Evolutionary conservation across 2,113 vertebrate species (phyloP).

Genomic region (Otocyon megalotis): DNA sequence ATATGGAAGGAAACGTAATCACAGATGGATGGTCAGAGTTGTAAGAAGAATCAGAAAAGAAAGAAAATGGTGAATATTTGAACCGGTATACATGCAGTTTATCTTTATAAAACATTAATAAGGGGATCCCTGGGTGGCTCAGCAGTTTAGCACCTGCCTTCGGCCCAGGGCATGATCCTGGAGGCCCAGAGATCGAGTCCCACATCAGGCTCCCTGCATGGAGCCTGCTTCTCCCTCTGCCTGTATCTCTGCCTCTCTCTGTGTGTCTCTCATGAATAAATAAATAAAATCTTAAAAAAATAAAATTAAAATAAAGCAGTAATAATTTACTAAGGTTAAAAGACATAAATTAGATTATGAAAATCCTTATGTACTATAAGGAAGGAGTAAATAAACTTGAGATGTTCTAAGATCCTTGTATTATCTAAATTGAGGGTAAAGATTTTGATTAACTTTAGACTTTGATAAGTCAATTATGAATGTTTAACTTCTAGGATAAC

Average conservation of each 20-base stretch:
- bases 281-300: too few species aligned
- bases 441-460: not conserved
- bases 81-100: not conserved
- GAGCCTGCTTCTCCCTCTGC: too few species aligned
- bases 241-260: too few species aligned
- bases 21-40: not conserved
- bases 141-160: too few species aligned
- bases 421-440: not conserved
- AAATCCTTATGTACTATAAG: not conserved
- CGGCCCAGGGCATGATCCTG: too few species aligned
- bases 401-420: not conserved
- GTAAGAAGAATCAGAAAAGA: not conserved
- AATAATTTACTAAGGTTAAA: not conserved
- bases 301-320: not conserved
- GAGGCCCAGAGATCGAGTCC: too few species aligned
- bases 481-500: not conserved
- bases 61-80: not conserved
- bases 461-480: not conserved
- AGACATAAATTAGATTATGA: not conserved
- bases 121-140: too few species aligned
- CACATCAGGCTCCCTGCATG: too few species aligned
- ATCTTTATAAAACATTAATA: not conserved
- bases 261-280: too few species aligned
- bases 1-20: not conserved
- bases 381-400: not conserved